phyloP scores from a whole-genome alignment of 1,140 invertebrate species.

The Dryas iulia region DNA sequence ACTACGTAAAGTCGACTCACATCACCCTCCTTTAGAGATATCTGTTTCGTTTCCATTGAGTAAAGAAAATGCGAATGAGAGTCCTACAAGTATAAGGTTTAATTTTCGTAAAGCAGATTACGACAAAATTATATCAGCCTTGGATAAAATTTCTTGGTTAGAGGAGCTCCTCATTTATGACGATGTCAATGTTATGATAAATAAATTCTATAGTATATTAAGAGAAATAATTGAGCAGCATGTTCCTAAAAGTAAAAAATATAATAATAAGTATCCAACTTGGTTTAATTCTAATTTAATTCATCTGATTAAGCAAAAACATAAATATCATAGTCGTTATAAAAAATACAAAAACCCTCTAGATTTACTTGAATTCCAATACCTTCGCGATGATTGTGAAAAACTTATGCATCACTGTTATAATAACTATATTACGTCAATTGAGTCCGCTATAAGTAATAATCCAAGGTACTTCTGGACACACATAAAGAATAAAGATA shows the following conservation, averaged over 20 bases:
- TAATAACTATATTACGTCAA: not conserved
- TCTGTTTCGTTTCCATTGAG: too few relatives aligned
- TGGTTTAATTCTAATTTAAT: conserved; percentile 1
- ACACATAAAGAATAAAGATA: too few relatives aligned
- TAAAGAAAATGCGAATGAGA: too few relatives aligned
- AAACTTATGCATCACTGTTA: conserved; percentile 1
- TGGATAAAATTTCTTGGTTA: conserved; percentile 14
- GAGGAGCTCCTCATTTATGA: conserved; percentile 4
- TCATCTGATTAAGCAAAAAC: not conserved
- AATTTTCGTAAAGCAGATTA: too few relatives aligned
- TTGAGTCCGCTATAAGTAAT: too few relatives aligned
- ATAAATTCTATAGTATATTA: conserved; percentile 16
- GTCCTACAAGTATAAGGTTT: too few relatives aligned
- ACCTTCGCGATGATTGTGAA: conserved; percentile 1
- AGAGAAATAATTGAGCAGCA: not conserved
- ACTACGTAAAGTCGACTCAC: too few relatives aligned
- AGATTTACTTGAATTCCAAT: conserved; percentile 7
- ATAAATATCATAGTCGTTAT: not conserved
- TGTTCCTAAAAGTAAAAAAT: not conserved
- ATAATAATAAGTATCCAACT: not conserved
- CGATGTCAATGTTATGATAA: conserved; percentile 18
- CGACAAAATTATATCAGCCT: too few relatives aligned
- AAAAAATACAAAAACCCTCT: conserved; percentile 7
- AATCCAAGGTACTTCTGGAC: too few relatives aligned
- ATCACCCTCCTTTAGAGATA: too few relatives aligned